These are phyloP conservation scores for Berghia stephanieae DNA, from an alignment of 1,140 invertebrate genomes.

Conservation along the genomic window DNA sequence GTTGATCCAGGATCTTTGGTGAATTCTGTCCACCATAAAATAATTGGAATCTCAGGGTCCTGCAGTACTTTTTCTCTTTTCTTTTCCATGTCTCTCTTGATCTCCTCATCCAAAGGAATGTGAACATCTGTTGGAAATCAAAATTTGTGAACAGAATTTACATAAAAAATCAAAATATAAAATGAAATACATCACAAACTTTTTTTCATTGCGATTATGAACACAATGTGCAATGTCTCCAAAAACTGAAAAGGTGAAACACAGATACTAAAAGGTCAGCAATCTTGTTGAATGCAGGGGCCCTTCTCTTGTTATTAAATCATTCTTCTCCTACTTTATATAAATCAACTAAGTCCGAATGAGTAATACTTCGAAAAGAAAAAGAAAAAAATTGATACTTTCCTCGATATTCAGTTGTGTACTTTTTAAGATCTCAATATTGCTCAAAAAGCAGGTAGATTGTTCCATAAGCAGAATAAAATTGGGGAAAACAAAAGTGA, in stretches of 20 bases:
- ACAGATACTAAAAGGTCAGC: too few species aligned
- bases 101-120: constrained; percentile 26
- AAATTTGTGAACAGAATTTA: neutral
- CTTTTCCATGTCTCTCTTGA: constrained; percentile 13
- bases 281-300: too few species aligned
- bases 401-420: too few species aligned
- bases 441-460: too few species aligned
- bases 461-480: too few species aligned
- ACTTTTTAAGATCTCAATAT: too few species aligned
- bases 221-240: neutral
- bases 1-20: constrained; percentile 13
- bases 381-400: too few species aligned
- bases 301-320: too few species aligned
- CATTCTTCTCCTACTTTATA: neutral
- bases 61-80: neutral
- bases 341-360: too few species aligned
- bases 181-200: neutral
- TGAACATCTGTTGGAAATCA: constrained; percentile 15
- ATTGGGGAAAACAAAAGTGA: too few species aligned
- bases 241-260: too few species aligned
- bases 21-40: constrained; percentile 32
- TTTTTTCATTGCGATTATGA: neutral
- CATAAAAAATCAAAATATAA: neutral
- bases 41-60: constrained; percentile 20
- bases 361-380: too few species aligned